Base-by-base conservation (phyloP, 1,140 invertebrate genomes). In the Magallana angulata region DNA sequence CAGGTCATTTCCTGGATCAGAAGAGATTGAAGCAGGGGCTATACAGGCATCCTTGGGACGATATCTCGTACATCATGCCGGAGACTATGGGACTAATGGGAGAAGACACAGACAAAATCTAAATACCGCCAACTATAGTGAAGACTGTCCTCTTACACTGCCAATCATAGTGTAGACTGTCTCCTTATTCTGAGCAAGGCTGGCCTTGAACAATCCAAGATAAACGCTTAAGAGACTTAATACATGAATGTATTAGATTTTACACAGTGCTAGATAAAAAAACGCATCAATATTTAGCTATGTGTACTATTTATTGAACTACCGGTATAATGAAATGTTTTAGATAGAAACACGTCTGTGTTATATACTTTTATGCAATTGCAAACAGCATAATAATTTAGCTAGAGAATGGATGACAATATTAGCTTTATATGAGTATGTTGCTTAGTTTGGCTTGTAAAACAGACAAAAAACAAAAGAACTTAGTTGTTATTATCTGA, bases 31-130 rank as follows among this genome's bases (percentile, higher is more conserved):
- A 99, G 94, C 99, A 99, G 96, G 99, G 99, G 14, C 96, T 99
- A 8, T 99, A 99, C 95, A 97, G 99, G 91, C 99, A 99, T 95
- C 99, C 99, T 16, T 99, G 99, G 99, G 99, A 99, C 94, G 99
- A 99, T 94, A 99, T 99, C 95, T 98, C 98, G 7, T 99, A 99
- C 94, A 98, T 99, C 92, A 96, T 99, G 92, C 97, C 98, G 1
- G 98, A 98, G 82, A 91, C 90, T 0, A 87, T 89, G 60, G 90
- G 91, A 60, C 76, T 89, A 4, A 89, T 89, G 88, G 88, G 88
- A 1, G 84, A 76, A 16, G 83, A 87, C 7, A 89, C 82, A 24
- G 88, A 89, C 30, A 87, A 89, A 16, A 82, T 89, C 68, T 71
- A 71, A 24, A 30, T 9, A 3, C 8, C 1, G 5, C 24, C 8